These are phyloP conservation scores for Asteroscopus sphinx DNA, from an alignment of 2,888 invertebrate species.

Conservation along the genomic window DNA sequence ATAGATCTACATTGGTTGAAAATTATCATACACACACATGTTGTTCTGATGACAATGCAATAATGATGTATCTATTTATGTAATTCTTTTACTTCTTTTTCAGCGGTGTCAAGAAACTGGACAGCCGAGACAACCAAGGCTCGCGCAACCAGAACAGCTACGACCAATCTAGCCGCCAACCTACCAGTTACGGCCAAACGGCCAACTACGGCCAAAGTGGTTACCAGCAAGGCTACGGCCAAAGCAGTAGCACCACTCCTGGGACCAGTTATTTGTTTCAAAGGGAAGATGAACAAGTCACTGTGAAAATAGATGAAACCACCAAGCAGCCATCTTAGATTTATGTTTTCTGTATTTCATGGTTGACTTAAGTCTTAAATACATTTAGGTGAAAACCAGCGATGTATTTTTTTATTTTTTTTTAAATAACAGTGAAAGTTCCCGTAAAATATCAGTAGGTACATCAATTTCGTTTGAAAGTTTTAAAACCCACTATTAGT, in stretches of 20 bases:
- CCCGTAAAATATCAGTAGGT: too few species aligned
- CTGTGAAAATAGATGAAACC: conserved; percentile 76
- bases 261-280: conserved; percentile 90
- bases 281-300: conserved; percentile 83
- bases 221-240: conserved; percentile 55
- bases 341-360: conserved; percentile 26
- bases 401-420: too few species aligned
- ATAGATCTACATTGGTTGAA: too few species aligned
- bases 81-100: conserved; percentile 21
- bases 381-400: background rate
- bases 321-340: conserved; percentile 74
- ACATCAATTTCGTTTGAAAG: too few species aligned
- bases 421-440: too few species aligned
- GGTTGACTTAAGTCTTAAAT: conserved; percentile 29
- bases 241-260: conserved; percentile 79
- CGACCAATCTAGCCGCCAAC: conserved; percentile 53
- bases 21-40: too few species aligned
- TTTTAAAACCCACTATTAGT: too few species aligned
- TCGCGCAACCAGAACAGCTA: conserved; percentile 58
- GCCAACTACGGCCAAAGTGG: conserved; percentile 43
- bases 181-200: conserved; percentile 47
- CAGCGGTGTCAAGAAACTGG: conserved; percentile 74
- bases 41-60: too few species aligned
- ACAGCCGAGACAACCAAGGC: conserved; percentile 61
- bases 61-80: too few species aligned